These are phyloP conservation scores for Norana najaformis DNA, from an alignment of 2,888 invertebrate genomes.

Conservation along the genomic window DNA sequence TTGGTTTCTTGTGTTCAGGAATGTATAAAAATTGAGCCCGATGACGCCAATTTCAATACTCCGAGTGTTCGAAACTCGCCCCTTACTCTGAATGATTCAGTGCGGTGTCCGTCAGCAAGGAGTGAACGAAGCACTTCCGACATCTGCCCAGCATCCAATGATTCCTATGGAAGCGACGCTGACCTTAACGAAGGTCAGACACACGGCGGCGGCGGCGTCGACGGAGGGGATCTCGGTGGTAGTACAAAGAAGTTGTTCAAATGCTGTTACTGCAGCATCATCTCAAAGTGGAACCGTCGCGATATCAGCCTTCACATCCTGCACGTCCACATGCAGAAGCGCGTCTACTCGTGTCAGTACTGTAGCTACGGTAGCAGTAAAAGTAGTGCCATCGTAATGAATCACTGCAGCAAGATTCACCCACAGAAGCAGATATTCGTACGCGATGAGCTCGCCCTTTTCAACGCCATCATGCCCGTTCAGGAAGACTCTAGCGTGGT, in stretches of 20 bases:
- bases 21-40: conserved; percentile 14
- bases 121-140: background rate
- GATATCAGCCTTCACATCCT: conserved; percentile 38
- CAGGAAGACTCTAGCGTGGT: conserved; percentile 15
- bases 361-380: conserved; percentile 40
- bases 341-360: conserved; percentile 38
- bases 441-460: conserved; percentile 31
- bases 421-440: conserved; percentile 27
- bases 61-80: background rate
- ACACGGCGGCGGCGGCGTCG: background rate
- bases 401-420: conserved; percentile 33
- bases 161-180: background rate
- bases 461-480: conserved; percentile 37
- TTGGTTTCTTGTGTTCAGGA: background rate
- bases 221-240: background rate
- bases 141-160: background rate
- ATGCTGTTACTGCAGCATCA: conserved; percentile 38
- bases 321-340: conserved; percentile 37
- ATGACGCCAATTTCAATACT: background rate
- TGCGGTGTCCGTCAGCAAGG: background rate
- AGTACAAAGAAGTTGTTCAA: conserved; percentile 33
- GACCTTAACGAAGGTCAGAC: background rate
- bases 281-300: conserved; percentile 38
- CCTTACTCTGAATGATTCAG: background rate
- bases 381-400: conserved; percentile 30